Percentiles rank a stretch among this genome's conserved stretches.
phyloP scores from a whole-genome alignment of 2,797 vertebrate species.

The Dallia pectoralis region DNA sequence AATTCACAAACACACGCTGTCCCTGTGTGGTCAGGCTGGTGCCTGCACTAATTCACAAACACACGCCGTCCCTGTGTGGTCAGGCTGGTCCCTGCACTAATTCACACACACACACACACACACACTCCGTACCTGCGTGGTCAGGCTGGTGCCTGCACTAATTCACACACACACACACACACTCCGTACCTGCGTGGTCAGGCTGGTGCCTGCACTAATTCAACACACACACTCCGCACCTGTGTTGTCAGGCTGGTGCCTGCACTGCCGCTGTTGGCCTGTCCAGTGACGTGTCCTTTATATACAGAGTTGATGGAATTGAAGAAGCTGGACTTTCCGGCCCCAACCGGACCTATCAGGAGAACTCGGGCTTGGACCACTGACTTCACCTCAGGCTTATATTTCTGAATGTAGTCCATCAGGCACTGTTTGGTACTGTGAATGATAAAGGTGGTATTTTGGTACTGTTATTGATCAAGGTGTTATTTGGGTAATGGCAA shows the following conservation, averaged over 20 bases:
- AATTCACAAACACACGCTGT: background rate
- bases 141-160: too few species aligned
- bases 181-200: conserved; percentile 65
- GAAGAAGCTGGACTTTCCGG: conserved; percentile 72
- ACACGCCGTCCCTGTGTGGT: too few species aligned
- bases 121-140: too few species aligned
- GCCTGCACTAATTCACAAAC: too few species aligned
- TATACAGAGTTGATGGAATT: conserved; percentile 67
- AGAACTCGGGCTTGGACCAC: conserved; percentile 50
- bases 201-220: conserved; percentile 52
- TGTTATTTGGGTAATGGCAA: conserved; percentile 40
- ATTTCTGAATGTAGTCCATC: conserved; percentile 42
- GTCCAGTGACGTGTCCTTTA: conserved; percentile 61
- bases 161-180: background rate
- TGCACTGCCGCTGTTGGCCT: conserved; percentile 62
- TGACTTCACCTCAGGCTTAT: conserved; percentile 33
- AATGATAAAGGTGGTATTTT: background rate
- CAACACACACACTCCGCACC: conserved; percentile 43
- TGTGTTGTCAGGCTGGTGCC: conserved; percentile 64
- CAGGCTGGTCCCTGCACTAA: conserved; percentile 28
- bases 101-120: too few species aligned
- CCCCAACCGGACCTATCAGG: conserved; percentile 63
- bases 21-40: conserved; percentile 71
- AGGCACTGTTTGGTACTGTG: conserved; percentile 49
- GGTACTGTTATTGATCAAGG: too few species aligned